Conservation (phyloP, 2,113 vertebrate species). For the Vombatus ursinus region DNA sequence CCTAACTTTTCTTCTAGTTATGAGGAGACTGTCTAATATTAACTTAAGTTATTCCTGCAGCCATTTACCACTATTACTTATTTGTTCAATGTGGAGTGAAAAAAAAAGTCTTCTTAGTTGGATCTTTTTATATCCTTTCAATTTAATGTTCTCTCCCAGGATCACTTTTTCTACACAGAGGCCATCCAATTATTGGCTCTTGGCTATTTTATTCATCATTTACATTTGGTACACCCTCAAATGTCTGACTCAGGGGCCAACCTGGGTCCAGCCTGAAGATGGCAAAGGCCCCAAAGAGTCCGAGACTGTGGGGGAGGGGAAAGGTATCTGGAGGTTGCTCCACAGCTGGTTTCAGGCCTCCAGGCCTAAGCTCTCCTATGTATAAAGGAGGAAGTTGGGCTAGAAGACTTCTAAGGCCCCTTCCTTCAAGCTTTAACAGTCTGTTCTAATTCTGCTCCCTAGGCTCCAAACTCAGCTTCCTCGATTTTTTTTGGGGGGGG, state of each 20-base stretch:
- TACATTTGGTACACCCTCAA: slow-evolving; percentile 36
- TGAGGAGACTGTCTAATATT: slow-evolving; percentile 72
- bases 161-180: slow-evolving; percentile 10
- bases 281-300: background rate
- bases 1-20: slow-evolving; percentile 81
- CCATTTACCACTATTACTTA: slow-evolving; percentile 66
- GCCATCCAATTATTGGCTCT: slow-evolving; percentile 24
- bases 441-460: background rate
- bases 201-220: background rate
- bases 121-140: slow-evolving; percentile 15
- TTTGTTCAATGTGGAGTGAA: slow-evolving; percentile 17
- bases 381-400: background rate
- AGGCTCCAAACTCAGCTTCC: background rate
- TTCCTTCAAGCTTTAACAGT: background rate
- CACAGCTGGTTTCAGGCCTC: background rate
- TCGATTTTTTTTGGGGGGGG: background rate
- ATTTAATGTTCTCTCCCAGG: slow-evolving; percentile 30
- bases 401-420: background rate
- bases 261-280: background rate
- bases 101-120: background rate
- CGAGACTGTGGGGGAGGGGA: background rate
- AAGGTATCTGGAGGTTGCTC: background rate
- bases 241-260: slow-evolving; percentile 17
- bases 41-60: slow-evolving; percentile 58
- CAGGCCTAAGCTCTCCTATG: background rate